A percentile compares a stretch with the other conserved stretches of the same genome.
Conservation (phyloP, 2,113 vertebrate species). For the Rhinichthys klamathensis region DNA sequence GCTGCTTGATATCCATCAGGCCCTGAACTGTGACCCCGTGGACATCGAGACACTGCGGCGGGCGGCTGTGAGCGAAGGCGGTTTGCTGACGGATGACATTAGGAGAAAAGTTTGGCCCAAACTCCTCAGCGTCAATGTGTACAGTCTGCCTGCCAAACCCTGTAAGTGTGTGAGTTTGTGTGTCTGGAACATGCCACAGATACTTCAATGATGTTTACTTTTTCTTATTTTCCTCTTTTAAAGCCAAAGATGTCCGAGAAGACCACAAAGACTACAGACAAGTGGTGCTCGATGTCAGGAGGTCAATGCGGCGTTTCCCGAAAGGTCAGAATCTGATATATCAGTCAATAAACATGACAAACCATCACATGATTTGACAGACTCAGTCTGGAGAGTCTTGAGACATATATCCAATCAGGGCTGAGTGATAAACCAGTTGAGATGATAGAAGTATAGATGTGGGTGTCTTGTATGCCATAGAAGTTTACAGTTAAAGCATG, state of each 20-base stretch:
- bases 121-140: constrained; percentile 77
- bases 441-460: background rate
- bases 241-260: constrained; percentile 69
- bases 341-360: constrained; percentile 19
- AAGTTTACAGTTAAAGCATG: background rate
- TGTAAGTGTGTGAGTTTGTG: constrained; percentile 56
- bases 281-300: constrained; percentile 81
- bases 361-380: constrained; percentile 12
- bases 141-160: constrained; percentile 74
- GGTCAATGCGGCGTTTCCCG: constrained; percentile 82
- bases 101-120: constrained; percentile 79
- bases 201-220: background rate
- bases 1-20: constrained; percentile 75
- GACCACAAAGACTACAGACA: constrained; percentile 83
- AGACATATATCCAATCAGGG: background rate
- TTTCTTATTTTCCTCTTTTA: background rate
- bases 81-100: constrained; percentile 77
- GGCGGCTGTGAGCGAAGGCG: constrained; percentile 77
- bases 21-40: constrained; percentile 79
- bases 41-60: constrained; percentile 77
- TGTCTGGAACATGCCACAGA: background rate
- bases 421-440: background rate
- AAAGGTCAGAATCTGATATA: constrained; percentile 65
- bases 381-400: constrained; percentile 23
- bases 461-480: background rate